Evolutionary conservation across 2,797 vertebrate species (phyloP).

Genomic region (Myiothlypis chrysogaster): DNA sequence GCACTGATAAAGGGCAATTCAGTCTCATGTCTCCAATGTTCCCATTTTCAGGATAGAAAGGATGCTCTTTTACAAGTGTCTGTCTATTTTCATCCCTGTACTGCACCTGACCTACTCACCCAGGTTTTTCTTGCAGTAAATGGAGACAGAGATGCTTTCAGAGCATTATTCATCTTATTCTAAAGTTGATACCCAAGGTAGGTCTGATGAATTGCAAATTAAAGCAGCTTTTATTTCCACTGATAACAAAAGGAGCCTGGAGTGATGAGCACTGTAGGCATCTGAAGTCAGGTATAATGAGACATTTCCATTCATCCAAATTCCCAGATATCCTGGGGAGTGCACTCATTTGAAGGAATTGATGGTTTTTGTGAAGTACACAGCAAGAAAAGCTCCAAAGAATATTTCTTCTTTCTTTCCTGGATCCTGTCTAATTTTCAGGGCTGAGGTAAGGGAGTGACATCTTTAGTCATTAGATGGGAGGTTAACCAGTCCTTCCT

Average conservation of each 20-base stretch:
- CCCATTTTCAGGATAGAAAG: background rate
- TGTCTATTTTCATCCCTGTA: background rate
- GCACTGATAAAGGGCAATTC: background rate
- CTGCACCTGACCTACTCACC: background rate
- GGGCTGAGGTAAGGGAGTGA: background rate
- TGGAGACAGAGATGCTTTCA: background rate
- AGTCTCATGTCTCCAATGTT: background rate
- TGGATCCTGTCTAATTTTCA: background rate
- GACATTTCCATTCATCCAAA: background rate
- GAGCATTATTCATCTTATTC: background rate
- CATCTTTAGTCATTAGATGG: background rate
- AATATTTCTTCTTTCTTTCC: background rate
- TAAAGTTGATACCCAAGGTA: background rate
- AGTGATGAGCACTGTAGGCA: background rate
- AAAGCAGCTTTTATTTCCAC: background rate
- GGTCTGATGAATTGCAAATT: slow-evolving; percentile 3
- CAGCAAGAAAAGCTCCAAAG: background rate
- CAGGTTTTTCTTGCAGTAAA: background rate
- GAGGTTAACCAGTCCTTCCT: background rate
- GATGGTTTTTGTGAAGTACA: background rate
- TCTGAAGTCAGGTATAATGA: background rate
- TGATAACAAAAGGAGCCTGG: background rate
- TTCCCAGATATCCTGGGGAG: background rate
- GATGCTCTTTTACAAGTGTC: background rate
- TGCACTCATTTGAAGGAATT: background rate